A percentile compares a stretch with the other conserved stretches of the same genome.
These are phyloP conservation scores for Caretta caretta DNA, from an alignment of 2,113 vertebrate genomes.

Conservation along the genomic window DNA sequence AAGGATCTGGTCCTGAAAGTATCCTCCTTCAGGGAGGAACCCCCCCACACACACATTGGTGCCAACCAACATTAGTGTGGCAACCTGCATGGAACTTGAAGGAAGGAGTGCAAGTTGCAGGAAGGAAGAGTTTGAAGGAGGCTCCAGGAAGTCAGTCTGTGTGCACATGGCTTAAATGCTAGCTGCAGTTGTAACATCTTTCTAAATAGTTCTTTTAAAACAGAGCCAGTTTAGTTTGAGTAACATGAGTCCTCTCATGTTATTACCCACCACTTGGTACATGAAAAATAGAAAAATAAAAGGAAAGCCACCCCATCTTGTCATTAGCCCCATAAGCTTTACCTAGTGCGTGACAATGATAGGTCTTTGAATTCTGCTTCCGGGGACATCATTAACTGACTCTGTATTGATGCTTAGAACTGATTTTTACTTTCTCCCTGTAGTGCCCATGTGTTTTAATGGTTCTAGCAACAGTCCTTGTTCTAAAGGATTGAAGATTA, in stretches of 20 bases:
- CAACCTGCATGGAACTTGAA: neutral
- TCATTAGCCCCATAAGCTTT: neutral
- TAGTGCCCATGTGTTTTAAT: neutral
- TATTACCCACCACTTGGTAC: neutral
- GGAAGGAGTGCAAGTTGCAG: neutral
- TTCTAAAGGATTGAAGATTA: neutral
- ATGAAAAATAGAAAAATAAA: neutral
- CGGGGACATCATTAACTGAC: neutral
- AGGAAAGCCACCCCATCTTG: neutral
- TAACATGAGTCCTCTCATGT: neutral
- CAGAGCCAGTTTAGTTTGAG: neutral
- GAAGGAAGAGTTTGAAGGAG: neutral
- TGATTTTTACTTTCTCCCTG: neutral
- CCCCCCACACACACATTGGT: no score
- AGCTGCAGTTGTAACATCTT: neutral
- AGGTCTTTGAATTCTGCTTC: neutral
- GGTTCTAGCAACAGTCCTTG: neutral
- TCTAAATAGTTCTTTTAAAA: neutral
- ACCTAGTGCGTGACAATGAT: neutral
- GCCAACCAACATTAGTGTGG: neutral
- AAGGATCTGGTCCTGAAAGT: neutral
- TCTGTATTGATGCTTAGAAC: neutral
- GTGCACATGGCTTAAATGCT: accelerated
- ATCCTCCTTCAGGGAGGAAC: neutral
- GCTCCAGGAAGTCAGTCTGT: neutral